Base-by-base conservation (phyloP, 2,888 invertebrate species). In the Ethmia dodecea region DNA sequence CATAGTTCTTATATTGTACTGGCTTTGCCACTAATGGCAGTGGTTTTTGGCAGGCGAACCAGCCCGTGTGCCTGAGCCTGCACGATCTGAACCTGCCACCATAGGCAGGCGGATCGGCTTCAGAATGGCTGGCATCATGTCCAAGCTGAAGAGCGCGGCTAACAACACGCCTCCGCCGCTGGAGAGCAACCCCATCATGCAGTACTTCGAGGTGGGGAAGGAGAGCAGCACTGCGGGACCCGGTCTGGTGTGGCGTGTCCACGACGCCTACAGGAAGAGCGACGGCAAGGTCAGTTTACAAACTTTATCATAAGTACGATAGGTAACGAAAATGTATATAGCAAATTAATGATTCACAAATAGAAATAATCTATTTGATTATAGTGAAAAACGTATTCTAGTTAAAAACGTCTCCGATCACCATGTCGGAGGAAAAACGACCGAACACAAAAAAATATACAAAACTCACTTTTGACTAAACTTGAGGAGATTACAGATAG, bases 231-330 rank as follows among this genome's bases (percentile, higher is more conserved):
- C 92, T 38, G 93, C 92, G 1, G 98, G 98, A 0, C 96, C 96
- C 0, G 96, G 96, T 57, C 88, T 95, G 48, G 91, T 95, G 29
- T 98, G 98, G 98, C 92, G 92, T 61, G 93, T 98, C 45, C 94
- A 95, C 71, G 96, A 97, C 52, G 97, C 94, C 1, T 92, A 91
- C 61, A 88, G 95, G 53, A 96, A 95, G 75, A 92, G 91, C 46
- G 97, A 98, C 61, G 93, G 93, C 52, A 94, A 94, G 93, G 98
- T 97, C 73, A 88, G 90, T 26, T n/a, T 2, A 26, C 26, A n/a
- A n/a, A 20, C 20, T 20, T 20, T 20, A 20, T 20, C 20, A 5
- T n/a, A n/a, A n/a, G n/a, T n/a, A n/a, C n/a, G n/a, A n/a, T n/a
- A n/a, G n/a, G n/a, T n/a, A n/a, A n/a, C n/a, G n/a, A n/a, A n/a